Conservation (phyloP, 92 coral and sea anemone genomes). For the Isaurus tuberculatus region DNA sequence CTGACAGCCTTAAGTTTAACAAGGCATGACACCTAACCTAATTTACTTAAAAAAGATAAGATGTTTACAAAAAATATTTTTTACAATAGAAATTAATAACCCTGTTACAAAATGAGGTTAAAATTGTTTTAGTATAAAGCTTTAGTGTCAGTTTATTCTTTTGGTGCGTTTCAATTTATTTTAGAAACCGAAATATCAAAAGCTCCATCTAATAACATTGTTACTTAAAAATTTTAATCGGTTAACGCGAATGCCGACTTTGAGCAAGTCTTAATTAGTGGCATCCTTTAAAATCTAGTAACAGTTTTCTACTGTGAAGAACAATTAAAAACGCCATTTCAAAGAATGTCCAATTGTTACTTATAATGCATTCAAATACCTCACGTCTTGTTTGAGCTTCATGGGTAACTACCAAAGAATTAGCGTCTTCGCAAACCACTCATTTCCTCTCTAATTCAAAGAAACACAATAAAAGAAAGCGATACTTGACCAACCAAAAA, state of each 20-base stretch:
- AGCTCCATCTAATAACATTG: background rate
- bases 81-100: background rate
- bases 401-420: background rate
- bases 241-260: no score
- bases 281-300: background rate
- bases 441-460: slow-evolving; percentile 41
- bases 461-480: slow-evolving; percentile 29
- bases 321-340: background rate
- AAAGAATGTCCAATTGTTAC: background rate
- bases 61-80: slow-evolving; percentile 13
- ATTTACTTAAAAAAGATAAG: slow-evolving; percentile 1
- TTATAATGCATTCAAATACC: background rate
- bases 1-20: background rate
- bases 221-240: background rate
- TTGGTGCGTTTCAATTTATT: background rate
- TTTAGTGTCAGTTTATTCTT: background rate
- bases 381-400: slow-evolving; percentile 22
- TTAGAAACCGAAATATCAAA: background rate
- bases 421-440: background rate
- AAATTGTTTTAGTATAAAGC: background rate
- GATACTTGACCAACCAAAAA: slow-evolving; percentile 26
- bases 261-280: background rate
- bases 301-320: background rate
- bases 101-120: background rate
- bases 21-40: slow-evolving; percentile 11